phyloP scores from a whole-genome alignment of 2,797 vertebrate genomes.

The Erethizon dorsatum region DNA sequence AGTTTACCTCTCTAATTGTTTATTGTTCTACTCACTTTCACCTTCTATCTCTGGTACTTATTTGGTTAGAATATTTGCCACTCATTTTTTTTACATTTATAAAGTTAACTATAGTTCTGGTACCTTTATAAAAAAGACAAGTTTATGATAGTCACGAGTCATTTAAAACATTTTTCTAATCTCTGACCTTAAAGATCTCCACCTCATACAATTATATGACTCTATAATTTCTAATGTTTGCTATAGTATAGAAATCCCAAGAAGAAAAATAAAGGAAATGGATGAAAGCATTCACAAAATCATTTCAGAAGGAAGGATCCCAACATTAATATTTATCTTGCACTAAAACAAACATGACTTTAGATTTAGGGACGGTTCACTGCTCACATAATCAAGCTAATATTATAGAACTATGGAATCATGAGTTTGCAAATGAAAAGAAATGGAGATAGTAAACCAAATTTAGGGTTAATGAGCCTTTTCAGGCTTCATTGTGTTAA shows the following conservation, averaged over 20 bases:
- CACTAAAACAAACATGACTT: constrained; percentile 48
- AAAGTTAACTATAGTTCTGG: background rate
- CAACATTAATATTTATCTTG: constrained; percentile 78
- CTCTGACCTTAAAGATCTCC: background rate
- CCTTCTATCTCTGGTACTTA: background rate
- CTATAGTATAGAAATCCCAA: background rate
- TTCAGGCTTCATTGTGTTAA: constrained; percentile 69
- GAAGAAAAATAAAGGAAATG: constrained; percentile 51
- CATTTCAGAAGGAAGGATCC: constrained; percentile 69
- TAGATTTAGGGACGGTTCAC: constrained; percentile 74
- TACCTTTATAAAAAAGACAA: background rate
- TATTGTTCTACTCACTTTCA: constrained; percentile 7
- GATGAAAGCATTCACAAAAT: constrained; percentile 60
- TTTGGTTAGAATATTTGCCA: background rate
- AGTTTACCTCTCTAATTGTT: background rate
- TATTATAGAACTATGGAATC: constrained; percentile 61
- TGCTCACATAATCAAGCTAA: constrained; percentile 70
- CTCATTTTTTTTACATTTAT: background rate
- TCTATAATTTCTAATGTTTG: background rate
- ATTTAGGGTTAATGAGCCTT: constrained; percentile 70
- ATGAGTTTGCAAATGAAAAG: constrained; percentile 75
- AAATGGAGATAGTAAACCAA: constrained; percentile 67
- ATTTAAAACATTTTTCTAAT: constrained; percentile 50
- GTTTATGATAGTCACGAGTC: background rate
- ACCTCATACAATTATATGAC: background rate